Percentiles rank a stretch among this genome's conserved stretches.
Evolutionary conservation across 2,888 invertebrate genomes (phyloP).

Genomic region (Noctua janthina): DNA sequence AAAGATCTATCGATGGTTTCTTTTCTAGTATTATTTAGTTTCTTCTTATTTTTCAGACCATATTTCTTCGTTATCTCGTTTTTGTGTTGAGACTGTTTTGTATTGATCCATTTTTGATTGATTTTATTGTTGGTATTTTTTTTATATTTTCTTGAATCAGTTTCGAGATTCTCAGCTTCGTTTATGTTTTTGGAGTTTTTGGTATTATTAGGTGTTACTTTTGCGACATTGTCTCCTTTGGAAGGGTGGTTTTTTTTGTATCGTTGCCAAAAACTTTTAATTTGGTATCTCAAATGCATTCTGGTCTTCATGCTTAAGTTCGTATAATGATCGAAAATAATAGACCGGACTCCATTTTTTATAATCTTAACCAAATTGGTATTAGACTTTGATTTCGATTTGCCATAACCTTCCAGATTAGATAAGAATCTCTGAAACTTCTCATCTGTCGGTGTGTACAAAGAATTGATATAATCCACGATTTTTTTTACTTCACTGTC

Average conservation of each 20-base stretch:
- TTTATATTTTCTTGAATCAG: neutral
- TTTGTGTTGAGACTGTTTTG: neutral
- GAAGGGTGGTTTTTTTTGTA: neutral
- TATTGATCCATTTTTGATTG: neutral
- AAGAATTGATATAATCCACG: conserved; percentile 71
- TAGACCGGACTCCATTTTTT: conserved; percentile 64
- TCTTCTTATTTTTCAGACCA: neutral
- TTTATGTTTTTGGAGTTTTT: neutral
- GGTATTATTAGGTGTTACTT: neutral
- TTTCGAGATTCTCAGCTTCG: neutral
- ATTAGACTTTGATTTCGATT: conserved; percentile 60
- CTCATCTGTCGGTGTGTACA: conserved; percentile 65
- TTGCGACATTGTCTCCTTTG: neutral
- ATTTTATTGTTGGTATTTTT: neutral
- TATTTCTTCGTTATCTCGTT: neutral
- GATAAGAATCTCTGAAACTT: conserved; percentile 68
- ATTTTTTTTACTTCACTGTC: conserved; percentile 55
- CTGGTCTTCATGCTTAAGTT: conserved; percentile 67
- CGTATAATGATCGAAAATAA: conserved; percentile 76
- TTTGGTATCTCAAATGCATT: conserved; percentile 62
- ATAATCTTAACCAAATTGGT: conserved; percentile 68
- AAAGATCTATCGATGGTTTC: too few relatives aligned
- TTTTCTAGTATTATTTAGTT: neutral
- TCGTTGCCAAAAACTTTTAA: conserved; percentile 34
- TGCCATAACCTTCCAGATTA: conserved; percentile 67